Evolutionary conservation across 1,140 invertebrate species (phyloP).

Genomic region (Latrodectus geometricus): DNA sequence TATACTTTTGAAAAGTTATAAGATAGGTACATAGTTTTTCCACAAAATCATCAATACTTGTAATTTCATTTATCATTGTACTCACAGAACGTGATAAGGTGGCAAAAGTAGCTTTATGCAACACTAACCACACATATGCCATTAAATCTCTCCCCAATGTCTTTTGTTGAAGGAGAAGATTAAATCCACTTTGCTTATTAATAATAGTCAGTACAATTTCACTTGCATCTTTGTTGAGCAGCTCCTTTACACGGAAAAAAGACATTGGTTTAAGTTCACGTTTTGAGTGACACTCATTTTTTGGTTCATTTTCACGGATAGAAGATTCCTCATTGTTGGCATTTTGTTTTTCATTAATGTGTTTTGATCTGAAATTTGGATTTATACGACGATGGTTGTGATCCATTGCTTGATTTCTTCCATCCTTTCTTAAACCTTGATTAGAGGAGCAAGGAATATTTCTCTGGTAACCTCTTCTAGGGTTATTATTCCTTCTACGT

Average conservation of each 20-base stretch:
- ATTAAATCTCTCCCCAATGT: slow-evolving; percentile 13
- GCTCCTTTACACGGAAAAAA: not conserved
- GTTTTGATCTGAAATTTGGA: no score
- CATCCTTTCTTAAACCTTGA: no score
- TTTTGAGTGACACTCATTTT: not conserved
- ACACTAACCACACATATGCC: not conserved
- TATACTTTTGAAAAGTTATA: slow-evolving; percentile 17
- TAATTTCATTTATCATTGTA: not conserved
- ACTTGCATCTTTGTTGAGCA: not conserved
- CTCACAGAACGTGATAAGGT: not conserved
- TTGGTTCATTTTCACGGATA: no score
- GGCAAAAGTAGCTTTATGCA: slow-evolving; percentile 9
- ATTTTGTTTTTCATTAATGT: no score
- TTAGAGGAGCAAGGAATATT: no score
- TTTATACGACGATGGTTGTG: no score
- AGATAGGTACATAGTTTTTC: not conserved
- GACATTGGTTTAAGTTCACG: not conserved
- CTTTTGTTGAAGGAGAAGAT: not conserved
- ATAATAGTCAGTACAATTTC: slow-evolving; percentile 30
- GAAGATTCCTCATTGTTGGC: no score
- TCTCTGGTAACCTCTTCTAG: no score
- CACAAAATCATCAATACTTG: not conserved
- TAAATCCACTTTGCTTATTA: slow-evolving; percentile 15
- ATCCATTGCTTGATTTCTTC: no score
- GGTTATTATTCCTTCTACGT: no score